Conservation (phyloP, 30 jellyfish, hydroid and myxozoan species). For the Chrysaora quinquecirrha region DNA sequence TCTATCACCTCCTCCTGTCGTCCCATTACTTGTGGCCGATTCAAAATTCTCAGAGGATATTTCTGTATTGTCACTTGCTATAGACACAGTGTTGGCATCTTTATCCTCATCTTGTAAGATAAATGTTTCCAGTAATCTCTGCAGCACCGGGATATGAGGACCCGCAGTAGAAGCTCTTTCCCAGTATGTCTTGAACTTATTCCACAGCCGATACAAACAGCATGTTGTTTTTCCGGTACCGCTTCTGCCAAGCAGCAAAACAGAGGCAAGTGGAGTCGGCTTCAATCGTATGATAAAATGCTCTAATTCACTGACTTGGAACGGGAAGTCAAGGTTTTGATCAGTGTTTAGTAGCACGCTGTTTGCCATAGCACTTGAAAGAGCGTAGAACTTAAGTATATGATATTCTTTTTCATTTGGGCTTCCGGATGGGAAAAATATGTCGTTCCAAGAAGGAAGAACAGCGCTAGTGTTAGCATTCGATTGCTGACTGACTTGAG, state of each 20-base stretch:
- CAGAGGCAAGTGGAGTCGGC: conserved; percentile 53
- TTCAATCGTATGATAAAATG: conserved; percentile 57
- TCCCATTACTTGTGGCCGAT: too few relatives aligned
- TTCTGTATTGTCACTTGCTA: too few relatives aligned
- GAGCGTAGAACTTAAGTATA: conserved; percentile 72
- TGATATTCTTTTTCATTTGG: conserved; percentile 77
- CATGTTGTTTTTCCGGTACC: conserved; percentile 99
- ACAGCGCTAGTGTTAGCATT: background rate
- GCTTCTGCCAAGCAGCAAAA: conserved; percentile 88
- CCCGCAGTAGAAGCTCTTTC: conserved; percentile 72
- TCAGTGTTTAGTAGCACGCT: conserved; percentile 37
- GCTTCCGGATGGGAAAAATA: conserved; percentile 82
- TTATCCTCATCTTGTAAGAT: too few relatives aligned
- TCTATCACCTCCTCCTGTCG: background rate
- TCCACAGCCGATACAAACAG: conserved; percentile 89
- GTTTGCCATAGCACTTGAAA: conserved; percentile 69
- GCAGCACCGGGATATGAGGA: conserved; percentile 58
- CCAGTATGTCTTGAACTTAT: conserved; percentile 78
- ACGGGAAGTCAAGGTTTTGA: conserved; percentile 72
- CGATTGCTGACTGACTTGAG: background rate
- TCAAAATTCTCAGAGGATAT: too few relatives aligned
- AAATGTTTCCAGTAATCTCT: too few relatives aligned
- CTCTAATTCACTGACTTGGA: conserved; percentile 83
- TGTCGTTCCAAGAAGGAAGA: background rate
- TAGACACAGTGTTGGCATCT: too few relatives aligned